These are phyloP conservation scores for Lysandra bellargus DNA, from an alignment of 2,888 invertebrate genomes.

Conservation along the genomic window DNA sequence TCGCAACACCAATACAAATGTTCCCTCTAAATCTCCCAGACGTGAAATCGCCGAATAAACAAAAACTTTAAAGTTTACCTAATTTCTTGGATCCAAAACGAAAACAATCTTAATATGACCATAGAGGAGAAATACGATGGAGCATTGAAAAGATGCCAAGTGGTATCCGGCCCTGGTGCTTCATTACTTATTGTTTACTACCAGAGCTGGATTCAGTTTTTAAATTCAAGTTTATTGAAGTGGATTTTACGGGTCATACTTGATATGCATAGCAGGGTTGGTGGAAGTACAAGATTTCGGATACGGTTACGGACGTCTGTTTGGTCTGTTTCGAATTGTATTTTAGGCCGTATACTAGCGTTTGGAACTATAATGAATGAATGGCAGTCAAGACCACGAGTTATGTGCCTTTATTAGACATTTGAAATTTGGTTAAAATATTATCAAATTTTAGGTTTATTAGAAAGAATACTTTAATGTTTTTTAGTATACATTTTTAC, in stretches of 20 bases:
- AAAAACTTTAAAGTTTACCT: constrained; percentile 8
- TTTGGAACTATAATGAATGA: too few species aligned
- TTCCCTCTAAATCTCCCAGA: background rate
- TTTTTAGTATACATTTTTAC: too few species aligned
- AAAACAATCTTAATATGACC: constrained; percentile 32
- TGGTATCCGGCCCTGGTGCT: constrained; percentile 25
- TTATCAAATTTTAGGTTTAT: too few species aligned
- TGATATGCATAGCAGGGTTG: background rate
- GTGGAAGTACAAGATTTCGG: background rate
- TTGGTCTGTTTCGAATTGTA: background rate
- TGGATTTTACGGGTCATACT: constrained; percentile 22
- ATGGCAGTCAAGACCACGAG: too few species aligned
- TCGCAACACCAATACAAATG: background rate
- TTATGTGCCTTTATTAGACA: too few species aligned
- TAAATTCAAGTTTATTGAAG: constrained; percentile 28
- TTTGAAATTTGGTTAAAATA: too few species aligned
- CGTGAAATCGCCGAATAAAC: constrained; percentile 4
- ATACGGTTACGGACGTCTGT: background rate
- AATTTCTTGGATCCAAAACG: constrained; percentile 31
- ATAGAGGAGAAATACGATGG: constrained; percentile 29
- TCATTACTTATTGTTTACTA: constrained; percentile 32
- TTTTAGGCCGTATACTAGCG: background rate
- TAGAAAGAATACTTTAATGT: too few species aligned
- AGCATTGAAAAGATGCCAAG: constrained; percentile 33
- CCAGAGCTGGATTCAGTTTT: constrained; percentile 27